Base-by-base conservation (phyloP, 2,797 vertebrate genomes). In the Cyclura pinguis region DNA sequence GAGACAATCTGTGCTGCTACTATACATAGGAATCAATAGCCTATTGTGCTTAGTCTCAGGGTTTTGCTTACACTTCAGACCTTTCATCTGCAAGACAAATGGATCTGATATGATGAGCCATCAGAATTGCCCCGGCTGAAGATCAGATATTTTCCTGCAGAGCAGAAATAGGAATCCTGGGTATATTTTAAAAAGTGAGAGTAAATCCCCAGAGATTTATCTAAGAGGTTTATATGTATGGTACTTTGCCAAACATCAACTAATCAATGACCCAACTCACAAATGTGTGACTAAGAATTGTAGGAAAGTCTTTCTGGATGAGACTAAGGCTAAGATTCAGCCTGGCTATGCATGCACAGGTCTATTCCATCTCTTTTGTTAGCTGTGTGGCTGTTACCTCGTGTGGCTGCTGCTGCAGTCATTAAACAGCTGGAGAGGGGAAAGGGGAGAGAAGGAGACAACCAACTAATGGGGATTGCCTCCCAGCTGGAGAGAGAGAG, bases 61-160 rank as follows among this genome's bases (percentile, higher is more conserved):
- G 1, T 93, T 94, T 90, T 85, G 38, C 90, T 94, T 93, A 93
- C 91, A 93, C 91, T 86, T 93, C 91, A 85, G 93, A 91, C 88
- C 94, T 93, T 94, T 95, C 92, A 88, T 57, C 76, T 82, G 85
- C 87, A 74, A 95, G 88, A 73, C 85, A 86, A 0, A 92, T 88
- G 1, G 73, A 96, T 95, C 94, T 94, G 77, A 95, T 93, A 94
- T 90, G 93, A 95, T 94, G 93, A 95, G 89, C 92, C 92, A 94
- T 92, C 57, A 4, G 88, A 85, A 92, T 92, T 93, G 88, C 92
- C 94, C 88, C 89, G 92, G 88, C 87, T 90, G n/a, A 84, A 94
- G 92, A 90, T 88, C 84, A 94, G 91, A 94, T 95, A 93, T 93
- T 94, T 95, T 80, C 81, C 92, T 94, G 89, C 88, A 92, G 89